Evolutionary conservation across 1,140 invertebrate species (phyloP).

Genomic region (Cotesia vestalis): DNA sequence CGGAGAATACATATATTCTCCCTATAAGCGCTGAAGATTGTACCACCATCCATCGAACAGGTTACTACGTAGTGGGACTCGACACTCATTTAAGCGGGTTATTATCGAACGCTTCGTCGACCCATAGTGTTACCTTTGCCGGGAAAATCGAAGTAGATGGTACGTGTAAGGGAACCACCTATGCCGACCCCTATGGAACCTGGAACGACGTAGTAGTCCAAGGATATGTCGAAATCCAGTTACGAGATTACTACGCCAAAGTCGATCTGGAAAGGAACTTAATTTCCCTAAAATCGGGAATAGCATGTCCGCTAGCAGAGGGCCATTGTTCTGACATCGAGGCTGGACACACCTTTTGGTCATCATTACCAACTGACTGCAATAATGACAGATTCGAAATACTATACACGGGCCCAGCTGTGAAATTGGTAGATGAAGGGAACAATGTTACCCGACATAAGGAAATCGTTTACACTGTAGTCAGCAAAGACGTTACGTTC

Average conservation of each 20-base stretch:
- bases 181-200: slow-evolving; percentile 28
- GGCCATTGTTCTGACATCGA: slow-evolving; percentile 30
- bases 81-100: not conserved
- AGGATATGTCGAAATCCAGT: slow-evolving; percentile 11
- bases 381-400: slow-evolving; percentile 6
- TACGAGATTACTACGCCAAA: slow-evolving; percentile 20
- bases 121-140: not conserved
- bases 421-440: not conserved
- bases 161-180: slow-evolving; percentile 22
- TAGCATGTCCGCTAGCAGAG: slow-evolving; percentile 16
- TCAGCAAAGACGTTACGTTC: not conserved
- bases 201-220: slow-evolving; percentile 36
- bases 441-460: not conserved
- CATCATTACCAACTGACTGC: not conserved
- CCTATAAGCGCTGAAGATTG: not conserved
- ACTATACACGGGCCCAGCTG: slow-evolving; percentile 10
- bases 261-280: slow-evolving; percentile 13
- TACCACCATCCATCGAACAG: not conserved
- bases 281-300: slow-evolving; percentile 30
- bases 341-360: slow-evolving; percentile 42
- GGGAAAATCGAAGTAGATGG: slow-evolving; percentile 6
- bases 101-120: slow-evolving; percentile 27
- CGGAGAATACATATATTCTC: not conserved
- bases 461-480: not conserved
- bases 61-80: not conserved